Evolutionary conservation across 2,888 invertebrate genomes (phyloP), one percentile per base, ranked within the genome.

Genomic region (Leucoma salicis): DNA sequence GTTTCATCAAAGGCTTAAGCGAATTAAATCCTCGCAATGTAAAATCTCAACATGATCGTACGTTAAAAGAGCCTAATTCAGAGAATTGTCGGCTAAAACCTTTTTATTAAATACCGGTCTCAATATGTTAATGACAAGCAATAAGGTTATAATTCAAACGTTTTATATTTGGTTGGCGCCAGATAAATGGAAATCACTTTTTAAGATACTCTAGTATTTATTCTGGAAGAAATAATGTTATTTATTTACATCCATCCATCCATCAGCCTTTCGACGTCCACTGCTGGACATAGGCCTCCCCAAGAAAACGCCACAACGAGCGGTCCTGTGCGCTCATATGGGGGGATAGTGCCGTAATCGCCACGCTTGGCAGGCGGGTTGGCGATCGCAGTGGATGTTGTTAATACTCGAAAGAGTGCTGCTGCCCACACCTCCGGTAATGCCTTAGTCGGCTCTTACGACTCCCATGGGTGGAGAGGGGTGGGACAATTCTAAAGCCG

Each of bases 41-140:
- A 6, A 28, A 18, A 15, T 31, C 24, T 37, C 35, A 16, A 37
- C 37, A 16, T 34, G 39, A 42, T 41, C 39, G 31, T 36, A 36
- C 38, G 15, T 39, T 40, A 44, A 38, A 45, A 31, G 42, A 46
- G 34, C 35, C 16, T 42, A 43, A 61, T 57, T 49, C 58, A 33
- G 31, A 31, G 51, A 54, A 61, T 39, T 41, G 38, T 25, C 27
- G 28, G 32, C 51, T 42, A 49, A 43, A 45, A 48, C 47, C 46
- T 46, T 48, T 27, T 44, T 42, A 57, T 57, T 50, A 42, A 60
- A 49, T 53, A 45, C 40, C 31, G 34, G 39, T 46, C 48, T 62
- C 53, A 46, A 46, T 54, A 45, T 49, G 15, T 31, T 16, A 31
- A 31, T 15, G 15, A 40, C 37, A 38, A 25, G 18, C 33, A 38